Evolutionary conservation across 2,113 vertebrate genomes (phyloP).

Genomic region (Bujurquina vittata): DNA sequence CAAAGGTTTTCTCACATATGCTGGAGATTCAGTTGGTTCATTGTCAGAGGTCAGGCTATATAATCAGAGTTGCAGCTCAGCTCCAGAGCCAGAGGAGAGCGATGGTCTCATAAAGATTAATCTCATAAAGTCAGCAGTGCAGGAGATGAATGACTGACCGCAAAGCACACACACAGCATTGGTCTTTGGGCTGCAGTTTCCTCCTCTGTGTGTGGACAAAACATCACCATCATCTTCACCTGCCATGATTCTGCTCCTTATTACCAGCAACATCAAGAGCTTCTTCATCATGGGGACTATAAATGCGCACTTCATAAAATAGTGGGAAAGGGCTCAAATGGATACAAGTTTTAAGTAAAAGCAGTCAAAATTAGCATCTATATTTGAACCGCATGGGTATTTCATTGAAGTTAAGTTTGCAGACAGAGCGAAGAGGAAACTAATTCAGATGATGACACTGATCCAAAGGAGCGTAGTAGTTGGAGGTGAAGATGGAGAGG

Average conservation of each 20-base stretch:
- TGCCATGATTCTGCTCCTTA: neutral
- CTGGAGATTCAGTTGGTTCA: neutral
- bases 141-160: slow-evolving; percentile 9
- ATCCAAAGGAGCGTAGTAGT: slow-evolving; percentile 35
- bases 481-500: slow-evolving; percentile 25
- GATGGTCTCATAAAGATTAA: slow-evolving; percentile 38
- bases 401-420: slow-evolving; percentile 12
- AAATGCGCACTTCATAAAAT: neutral
- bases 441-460: slow-evolving; percentile 29
- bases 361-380: neutral
- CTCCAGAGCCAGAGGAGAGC: neutral
- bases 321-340: neutral
- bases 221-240: neutral
- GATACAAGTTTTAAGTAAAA: neutral
- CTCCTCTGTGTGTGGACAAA: neutral
- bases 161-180: slow-evolving; percentile 1
- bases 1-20: slow-evolving; percentile 15
- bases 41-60: neutral
- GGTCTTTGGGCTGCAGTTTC: neutral
- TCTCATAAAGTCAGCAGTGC: neutral
- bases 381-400: neutral
- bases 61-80: slow-evolving; percentile 24
- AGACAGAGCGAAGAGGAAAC: neutral
- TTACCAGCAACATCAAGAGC: neutral
- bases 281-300: neutral